These are phyloP conservation scores for Siphonodentalium dalli DNA, from an alignment of 2,888 invertebrate species.

Conservation along the genomic window DNA sequence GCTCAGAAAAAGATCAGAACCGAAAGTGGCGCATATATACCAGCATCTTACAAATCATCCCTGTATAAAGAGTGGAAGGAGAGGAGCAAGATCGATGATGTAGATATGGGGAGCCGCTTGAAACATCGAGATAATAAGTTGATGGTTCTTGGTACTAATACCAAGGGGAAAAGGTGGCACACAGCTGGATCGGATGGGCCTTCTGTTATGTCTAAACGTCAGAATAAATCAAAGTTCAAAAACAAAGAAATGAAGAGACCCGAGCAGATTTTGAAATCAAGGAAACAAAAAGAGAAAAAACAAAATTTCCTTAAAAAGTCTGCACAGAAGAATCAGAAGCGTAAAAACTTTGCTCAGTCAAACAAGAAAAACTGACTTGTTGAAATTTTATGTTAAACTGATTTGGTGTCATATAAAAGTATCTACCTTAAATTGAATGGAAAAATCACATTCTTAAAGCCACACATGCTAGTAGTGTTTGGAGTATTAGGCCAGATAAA, in stretches of 20 bases:
- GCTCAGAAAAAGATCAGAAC: slow-evolving; percentile 88
- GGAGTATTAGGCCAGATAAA: too few relatives aligned
- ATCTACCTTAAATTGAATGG: too few relatives aligned
- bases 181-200: too few relatives aligned
- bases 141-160: background rate
- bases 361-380: too few relatives aligned
- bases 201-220: too few relatives aligned
- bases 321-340: slow-evolving; percentile 30
- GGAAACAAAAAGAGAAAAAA: slow-evolving; percentile 52
- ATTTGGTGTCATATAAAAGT: too few relatives aligned
- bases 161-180: background rate
- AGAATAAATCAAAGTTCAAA: slow-evolving; percentile 35
- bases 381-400: too few relatives aligned
- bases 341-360: background rate
- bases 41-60: slow-evolving; percentile 87
- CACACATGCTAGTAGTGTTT: too few relatives aligned
- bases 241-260: slow-evolving; percentile 70
- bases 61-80: slow-evolving; percentile 86
- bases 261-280: slow-evolving; percentile 70
- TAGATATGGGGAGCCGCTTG: slow-evolving; percentile 26
- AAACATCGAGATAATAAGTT: slow-evolving; percentile 26
- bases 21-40: slow-evolving; percentile 93
- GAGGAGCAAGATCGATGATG: slow-evolving; percentile 67
- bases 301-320: slow-evolving; percentile 55
- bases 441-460: too few relatives aligned